Conservation (phyloP, 2,113 vertebrate genomes). For the Marcusenius ussheri region DNA sequence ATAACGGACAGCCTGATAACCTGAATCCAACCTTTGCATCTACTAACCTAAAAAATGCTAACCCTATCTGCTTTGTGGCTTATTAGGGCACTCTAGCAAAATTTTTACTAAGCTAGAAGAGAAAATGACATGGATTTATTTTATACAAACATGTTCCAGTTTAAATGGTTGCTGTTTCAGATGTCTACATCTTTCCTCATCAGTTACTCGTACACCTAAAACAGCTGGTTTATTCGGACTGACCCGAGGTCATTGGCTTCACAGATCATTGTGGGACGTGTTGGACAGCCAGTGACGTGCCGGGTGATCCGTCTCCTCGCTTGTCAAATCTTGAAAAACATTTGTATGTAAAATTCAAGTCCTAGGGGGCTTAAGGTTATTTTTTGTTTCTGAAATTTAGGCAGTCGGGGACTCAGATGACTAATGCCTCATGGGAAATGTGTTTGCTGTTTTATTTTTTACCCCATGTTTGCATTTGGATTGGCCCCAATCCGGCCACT, state of each 20-base stretch:
- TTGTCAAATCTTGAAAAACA: neutral
- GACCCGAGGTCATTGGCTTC: neutral
- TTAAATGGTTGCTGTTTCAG: neutral
- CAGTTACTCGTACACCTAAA: neutral
- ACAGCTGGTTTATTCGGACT: neutral
- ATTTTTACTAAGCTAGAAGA: neutral
- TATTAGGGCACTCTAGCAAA: neutral
- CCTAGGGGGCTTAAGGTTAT: neutral
- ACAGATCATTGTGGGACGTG: neutral
- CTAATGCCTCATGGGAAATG: neutral
- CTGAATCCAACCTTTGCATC: neutral
- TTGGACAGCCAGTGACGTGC: neutral
- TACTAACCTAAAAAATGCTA: neutral
- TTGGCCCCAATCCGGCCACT: neutral
- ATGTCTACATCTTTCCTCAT: neutral
- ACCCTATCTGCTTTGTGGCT: neutral
- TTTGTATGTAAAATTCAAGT: neutral
- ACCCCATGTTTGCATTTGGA: neutral
- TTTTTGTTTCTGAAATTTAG: neutral
- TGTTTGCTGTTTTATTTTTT: neutral
- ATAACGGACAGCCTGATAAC: neutral
- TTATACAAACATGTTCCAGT: neutral
- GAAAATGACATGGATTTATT: neutral
- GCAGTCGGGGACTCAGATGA: neutral
- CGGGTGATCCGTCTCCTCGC: neutral